Percentiles rank a stretch among this genome's conserved stretches.
phyloP scores from a whole-genome alignment of 1,140 invertebrate species.

The Brachionus manjavacas region DNA sequence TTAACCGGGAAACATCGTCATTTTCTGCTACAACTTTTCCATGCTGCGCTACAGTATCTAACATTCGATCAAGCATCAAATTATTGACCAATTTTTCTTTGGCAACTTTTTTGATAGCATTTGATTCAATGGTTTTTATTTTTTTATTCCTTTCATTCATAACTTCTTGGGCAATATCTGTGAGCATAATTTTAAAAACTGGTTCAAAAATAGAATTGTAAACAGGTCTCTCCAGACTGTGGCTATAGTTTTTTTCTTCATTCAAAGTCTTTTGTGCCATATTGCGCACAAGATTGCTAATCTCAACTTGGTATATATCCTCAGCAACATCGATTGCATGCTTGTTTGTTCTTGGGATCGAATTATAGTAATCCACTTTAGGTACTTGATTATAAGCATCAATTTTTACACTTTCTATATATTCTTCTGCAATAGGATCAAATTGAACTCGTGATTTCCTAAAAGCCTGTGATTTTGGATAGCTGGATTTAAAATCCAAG shows the following conservation, averaged over 20 bases:
- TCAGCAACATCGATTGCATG: conserved; percentile 23
- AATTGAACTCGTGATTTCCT: background rate
- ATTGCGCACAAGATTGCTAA: background rate
- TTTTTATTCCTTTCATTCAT: background rate
- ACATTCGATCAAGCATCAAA: conserved; percentile 27
- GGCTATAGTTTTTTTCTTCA: conserved; percentile 6
- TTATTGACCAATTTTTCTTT: conserved; percentile 40
- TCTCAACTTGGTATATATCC: conserved; percentile 11
- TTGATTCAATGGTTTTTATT: conserved; percentile 13
- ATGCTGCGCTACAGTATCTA: conserved; percentile 29
- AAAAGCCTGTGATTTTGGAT: background rate
- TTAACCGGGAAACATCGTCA: conserved; percentile 9
- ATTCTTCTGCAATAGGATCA: conserved; percentile 28
- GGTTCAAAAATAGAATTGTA: conserved; percentile 6
- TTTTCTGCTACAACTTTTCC: conserved; percentile 33
- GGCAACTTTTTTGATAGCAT: conserved; percentile 35
- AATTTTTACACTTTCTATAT: background rate
- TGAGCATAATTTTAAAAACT: background rate
- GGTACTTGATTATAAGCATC: conserved; percentile 6
- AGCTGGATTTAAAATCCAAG: background rate
- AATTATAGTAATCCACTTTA: background rate
- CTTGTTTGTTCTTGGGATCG: background rate
- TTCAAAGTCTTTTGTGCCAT: conserved; percentile 1
- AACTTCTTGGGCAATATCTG: background rate
- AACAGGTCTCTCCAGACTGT: background rate